Conservation (phyloP, 2,888 invertebrate species). For the Apamea monoglypha region DNA sequence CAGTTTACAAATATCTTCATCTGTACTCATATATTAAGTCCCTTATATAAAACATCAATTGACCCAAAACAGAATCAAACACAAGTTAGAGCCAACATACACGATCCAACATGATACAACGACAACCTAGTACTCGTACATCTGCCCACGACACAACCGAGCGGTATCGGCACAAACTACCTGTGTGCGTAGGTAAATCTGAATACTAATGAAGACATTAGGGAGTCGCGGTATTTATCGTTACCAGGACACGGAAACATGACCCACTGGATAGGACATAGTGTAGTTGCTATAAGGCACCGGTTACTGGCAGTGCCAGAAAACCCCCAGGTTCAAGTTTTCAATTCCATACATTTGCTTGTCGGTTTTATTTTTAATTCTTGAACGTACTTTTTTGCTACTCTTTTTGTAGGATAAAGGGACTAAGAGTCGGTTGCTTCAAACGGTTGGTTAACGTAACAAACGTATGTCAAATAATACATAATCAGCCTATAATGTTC, state of each 20-base stretch:
- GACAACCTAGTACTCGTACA: background rate
- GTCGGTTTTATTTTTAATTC: background rate
- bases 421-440: too few species aligned
- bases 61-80: background rate
- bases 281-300: background rate
- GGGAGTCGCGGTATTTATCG: constrained; percentile 63
- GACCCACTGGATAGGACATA: constrained; percentile 52
- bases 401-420: too few species aligned
- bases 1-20: too few species aligned
- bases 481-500: too few species aligned
- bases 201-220: constrained; percentile 88
- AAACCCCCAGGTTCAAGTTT: background rate
- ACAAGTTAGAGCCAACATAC: constrained; percentile 5
- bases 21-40: too few species aligned
- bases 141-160: background rate
- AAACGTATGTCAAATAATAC: too few species aligned
- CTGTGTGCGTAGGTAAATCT: constrained; percentile 80
- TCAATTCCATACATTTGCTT: background rate
- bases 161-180: constrained; percentile 65
- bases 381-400: background rate
- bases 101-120: background rate
- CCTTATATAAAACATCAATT: background rate
- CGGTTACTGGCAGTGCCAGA: background rate
- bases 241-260: constrained; percentile 43
- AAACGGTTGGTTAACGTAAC: too few species aligned